Base-by-base conservation (phyloP, 2,888 invertebrate genomes). In the Cataglyphis cursor region DNA sequence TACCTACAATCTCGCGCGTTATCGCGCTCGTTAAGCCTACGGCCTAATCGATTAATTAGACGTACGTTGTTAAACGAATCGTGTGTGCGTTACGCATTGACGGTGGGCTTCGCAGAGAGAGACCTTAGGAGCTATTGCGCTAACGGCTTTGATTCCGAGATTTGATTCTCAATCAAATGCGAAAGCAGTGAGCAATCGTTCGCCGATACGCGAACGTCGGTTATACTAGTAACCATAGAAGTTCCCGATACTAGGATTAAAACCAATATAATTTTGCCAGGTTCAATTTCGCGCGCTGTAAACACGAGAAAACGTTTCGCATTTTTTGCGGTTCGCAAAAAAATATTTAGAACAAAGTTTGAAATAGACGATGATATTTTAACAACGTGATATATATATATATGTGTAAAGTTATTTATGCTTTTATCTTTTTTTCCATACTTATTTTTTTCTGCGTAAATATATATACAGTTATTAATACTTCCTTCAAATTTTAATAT, bases 1-100 rank as follows among this genome's bases (percentile, higher is more conserved):
- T 80, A 80, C 28, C 70, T 57, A 41, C 59, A 72, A 76, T 54
- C 10, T 44, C 31, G 78, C 78, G n/a, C 72, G 72, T 72, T 59
- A 72, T 24, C 78, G 78, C 72, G 78, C 70, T 80, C 72, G 59
- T 78, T 78, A 80, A 70, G 78, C 72, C 78, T 80, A 80, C 44
- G 72, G 72, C 44, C 78, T 80, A 80, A 80, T 80, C 72, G 72
- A 80, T 80, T 80, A 80, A 80, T 80, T 80, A 80, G 78, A 78
- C 78, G 59, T 80, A 80, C 70, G 72, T 80, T 72, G 78, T 59
- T 80, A 80, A 70, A 78, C 78, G 59, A 78, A 72, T 78, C 57
- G 72, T 72, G 78, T 80, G 78, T 80, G 78, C 59, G 59, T 80
- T 80, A 72, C 72, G 44, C 78, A 80, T 72, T 59, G 78, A 70